Evolutionary conservation across 2,113 vertebrate genomes (phyloP).

Genomic region (Gnathonemus echidnorhynchus): DNA sequence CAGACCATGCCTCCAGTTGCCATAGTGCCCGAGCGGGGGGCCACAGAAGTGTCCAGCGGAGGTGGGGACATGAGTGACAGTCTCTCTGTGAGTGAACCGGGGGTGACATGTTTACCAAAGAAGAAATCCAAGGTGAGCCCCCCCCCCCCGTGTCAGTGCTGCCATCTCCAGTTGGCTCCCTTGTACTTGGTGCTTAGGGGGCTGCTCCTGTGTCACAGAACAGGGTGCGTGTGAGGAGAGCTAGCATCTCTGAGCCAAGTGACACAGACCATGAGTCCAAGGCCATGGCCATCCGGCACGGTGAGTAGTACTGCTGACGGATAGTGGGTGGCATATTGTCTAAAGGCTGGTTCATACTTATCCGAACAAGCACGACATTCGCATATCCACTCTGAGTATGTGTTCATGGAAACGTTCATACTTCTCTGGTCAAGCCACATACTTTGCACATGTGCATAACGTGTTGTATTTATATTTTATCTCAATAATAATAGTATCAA

Average conservation of each 20-base stretch:
- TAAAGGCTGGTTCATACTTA: too few relatives aligned
- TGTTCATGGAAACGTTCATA: too few relatives aligned
- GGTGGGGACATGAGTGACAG: constrained; percentile 79
- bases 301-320: constrained; percentile 41
- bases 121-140: constrained; percentile 69
- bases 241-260: constrained; percentile 89
- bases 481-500: too few relatives aligned
- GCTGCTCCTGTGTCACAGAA: constrained; percentile 53
- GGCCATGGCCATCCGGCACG: constrained; percentile 37
- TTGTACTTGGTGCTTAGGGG: not conserved
- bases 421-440: too few relatives aligned
- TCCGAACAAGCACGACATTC: too few relatives aligned
- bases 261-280: constrained; percentile 67
- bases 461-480: too few relatives aligned
- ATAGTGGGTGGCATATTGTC: not conserved
- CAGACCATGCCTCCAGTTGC: constrained; percentile 47
- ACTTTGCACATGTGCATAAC: too few relatives aligned
- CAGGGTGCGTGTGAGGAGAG: constrained; percentile 78
- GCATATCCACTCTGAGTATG: too few relatives aligned
- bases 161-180: not conserved
- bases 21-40: constrained; percentile 41
- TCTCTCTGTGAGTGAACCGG: constrained; percentile 55
- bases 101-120: constrained; percentile 36
- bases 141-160: not conserved
- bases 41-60: constrained; percentile 71